Conservation (phyloP, 2,888 invertebrate species). For the Drosophila meridionalis region DNA sequence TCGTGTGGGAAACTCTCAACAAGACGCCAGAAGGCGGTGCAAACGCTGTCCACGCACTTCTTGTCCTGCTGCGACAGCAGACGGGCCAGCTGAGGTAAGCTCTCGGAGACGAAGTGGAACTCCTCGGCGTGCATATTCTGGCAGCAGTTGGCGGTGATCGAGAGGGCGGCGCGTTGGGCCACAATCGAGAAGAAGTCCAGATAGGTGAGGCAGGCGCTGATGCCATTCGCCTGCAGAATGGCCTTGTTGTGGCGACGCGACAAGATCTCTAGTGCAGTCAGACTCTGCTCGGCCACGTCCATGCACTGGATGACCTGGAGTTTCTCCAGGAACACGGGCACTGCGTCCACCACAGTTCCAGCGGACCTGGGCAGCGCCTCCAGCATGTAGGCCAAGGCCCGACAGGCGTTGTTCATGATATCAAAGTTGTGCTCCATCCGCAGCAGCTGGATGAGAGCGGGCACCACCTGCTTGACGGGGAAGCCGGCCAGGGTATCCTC, state of each 20-base stretch:
- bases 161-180: constrained; percentile 97
- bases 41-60: constrained; percentile 98
- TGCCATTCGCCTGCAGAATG: constrained; percentile 97
- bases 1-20: constrained; percentile 98
- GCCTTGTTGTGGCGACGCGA: constrained; percentile 98
- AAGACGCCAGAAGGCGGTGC: constrained; percentile 97
- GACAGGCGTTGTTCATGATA: constrained; percentile 99
- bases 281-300: constrained; percentile 99
- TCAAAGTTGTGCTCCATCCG: constrained; percentile 99
- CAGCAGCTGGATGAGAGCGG: constrained; percentile 95
- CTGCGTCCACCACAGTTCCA: constrained; percentile 97
- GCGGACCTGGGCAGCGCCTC: constrained; percentile 98
- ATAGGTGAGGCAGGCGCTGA: constrained; percentile 97
- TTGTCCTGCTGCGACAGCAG: constrained; percentile 95
- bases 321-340: constrained; percentile 98
- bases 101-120: constrained; percentile 96
- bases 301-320: constrained; percentile 99
- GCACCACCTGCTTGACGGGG: constrained; percentile 98
- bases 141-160: constrained; percentile 99
- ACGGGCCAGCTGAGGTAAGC: constrained; percentile 92
- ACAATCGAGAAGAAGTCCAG: constrained; percentile 99
- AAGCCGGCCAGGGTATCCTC: constrained; percentile 99
- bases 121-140: constrained; percentile 97
- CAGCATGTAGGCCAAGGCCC: constrained; percentile 99
- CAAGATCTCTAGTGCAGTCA: constrained; percentile 98